Evolutionary conservation across 2,888 invertebrate species (phyloP), one percentile per base, ranked within the genome.

Genomic region (Lithophane semibrunnea): DNA sequence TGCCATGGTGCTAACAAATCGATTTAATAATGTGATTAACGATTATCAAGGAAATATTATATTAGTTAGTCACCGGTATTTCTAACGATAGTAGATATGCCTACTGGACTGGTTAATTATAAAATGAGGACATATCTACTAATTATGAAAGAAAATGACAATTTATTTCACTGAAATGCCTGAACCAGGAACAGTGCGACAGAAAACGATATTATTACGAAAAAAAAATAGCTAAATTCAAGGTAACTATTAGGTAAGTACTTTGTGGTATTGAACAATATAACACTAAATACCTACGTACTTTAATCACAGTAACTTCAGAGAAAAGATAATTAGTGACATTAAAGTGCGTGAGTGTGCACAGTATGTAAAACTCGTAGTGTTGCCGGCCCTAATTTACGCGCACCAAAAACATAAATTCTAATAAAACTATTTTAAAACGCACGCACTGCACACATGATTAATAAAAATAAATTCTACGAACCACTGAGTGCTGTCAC

Each of bases 401-500:
- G 63, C 79, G 47, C 68, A 77, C 77, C 13, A 71, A 77, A 79
- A 87, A 88, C 70, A 79, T 81, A 85, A 83, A 86, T 77, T 80
- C 37, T 44, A 80, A 79, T 58, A 79, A 73, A 79, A 78, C 77
- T 71, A 81, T 85, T 80, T 75, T 37, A 66, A 77, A 87, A 78
- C 47, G 37, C 75, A 72, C 78, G 65, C 77, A 84, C 69, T 64
- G 29, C 44, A 73, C 71, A 86, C 86, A 87, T 88, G 85, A 86
- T 83, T 90, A 86, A 87, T 86, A 87, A 89, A 90, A 88, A 89
- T 89, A 90, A 90, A 88, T 87, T 83, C 42, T 87, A 95, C 96
- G 92, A 90, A 96, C 96, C 96, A 92, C 96, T 96, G 92, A 96
- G 94, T 86, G 96, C 96, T 76, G 96, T 93, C 88, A 94, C 93